Evolutionary conservation across 2,888 invertebrate genomes (phyloP).

Genomic region (Epicampocera succincta): DNA sequence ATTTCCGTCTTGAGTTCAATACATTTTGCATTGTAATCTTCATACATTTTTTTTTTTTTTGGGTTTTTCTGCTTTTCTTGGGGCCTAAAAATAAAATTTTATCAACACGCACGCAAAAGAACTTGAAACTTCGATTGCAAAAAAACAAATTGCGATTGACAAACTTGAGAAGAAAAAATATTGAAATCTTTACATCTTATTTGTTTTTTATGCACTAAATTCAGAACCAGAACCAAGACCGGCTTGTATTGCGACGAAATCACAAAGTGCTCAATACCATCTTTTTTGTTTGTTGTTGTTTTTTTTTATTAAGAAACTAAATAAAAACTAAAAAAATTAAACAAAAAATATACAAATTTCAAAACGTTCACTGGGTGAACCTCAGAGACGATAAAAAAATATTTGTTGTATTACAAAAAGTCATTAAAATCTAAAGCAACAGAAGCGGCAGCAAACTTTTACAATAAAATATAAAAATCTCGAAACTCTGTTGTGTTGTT

Average conservation of each 20-base stretch:
- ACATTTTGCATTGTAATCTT: background rate
- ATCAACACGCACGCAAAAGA: background rate
- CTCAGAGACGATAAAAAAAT: slow-evolving; percentile 16
- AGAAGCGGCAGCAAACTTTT: slow-evolving; percentile 13
- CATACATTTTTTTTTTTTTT: background rate
- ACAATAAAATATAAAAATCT: slow-evolving; percentile 40
- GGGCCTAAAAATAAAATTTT: slow-evolving; percentile 22
- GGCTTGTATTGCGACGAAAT: slow-evolving; percentile 1
- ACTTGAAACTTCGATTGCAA: slow-evolving; percentile 7
- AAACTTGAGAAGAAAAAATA: background rate
- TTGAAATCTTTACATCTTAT: background rate
- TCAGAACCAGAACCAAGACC: slow-evolving; percentile 34
- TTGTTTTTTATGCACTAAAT: slow-evolving; percentile 23
- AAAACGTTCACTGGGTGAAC: slow-evolving; percentile 53
- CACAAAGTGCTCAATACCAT: slow-evolving; percentile 30
- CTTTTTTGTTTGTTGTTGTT: no score
- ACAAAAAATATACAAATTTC: slow-evolving; percentile 26
- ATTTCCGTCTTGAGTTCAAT: slow-evolving; percentile 12
- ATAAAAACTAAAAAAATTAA: slow-evolving; percentile 15
- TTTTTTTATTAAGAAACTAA: slow-evolving; percentile 43
- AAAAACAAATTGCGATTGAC: slow-evolving; percentile 20
- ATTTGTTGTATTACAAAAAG: slow-evolving; percentile 50
- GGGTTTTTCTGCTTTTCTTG: background rate
- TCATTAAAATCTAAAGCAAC: slow-evolving; percentile 51
- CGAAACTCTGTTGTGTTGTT: slow-evolving; percentile 28